These are phyloP conservation scores for Gobio occitaniae DNA, from an alignment of 2,797 vertebrate species.

Conservation along the genomic window DNA sequence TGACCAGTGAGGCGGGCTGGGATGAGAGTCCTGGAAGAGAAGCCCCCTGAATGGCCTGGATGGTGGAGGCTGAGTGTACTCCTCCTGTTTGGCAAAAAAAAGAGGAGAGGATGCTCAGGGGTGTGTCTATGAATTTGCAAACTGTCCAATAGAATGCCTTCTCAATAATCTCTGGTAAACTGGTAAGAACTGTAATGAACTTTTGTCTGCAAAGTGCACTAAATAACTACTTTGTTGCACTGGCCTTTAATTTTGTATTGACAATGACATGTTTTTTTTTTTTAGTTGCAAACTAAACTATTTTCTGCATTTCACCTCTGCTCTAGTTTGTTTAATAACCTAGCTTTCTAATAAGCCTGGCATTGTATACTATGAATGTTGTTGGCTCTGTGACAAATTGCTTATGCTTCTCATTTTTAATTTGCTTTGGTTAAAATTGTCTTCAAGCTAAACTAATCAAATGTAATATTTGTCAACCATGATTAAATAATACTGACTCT, in stretches of 20 bases:
- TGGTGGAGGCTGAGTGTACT: constrained; percentile 89
- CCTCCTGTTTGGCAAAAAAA: constrained; percentile 83
- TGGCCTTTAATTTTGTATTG: background rate
- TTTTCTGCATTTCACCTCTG: background rate
- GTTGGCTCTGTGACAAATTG: background rate
- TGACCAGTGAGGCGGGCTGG: constrained; percentile 88
- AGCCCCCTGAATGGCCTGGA: constrained; percentile 93
- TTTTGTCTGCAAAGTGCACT: background rate
- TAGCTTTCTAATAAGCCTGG: background rate
- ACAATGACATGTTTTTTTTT: background rate
- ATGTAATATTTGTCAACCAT: background rate
- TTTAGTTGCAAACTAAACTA: no score
- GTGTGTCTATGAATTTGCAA: background rate
- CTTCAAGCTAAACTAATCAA: background rate
- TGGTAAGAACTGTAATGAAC: background rate
- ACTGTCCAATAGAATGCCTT: background rate
- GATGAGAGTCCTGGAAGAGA: constrained; percentile 87
- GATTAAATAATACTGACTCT: background rate
- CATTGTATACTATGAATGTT: background rate
- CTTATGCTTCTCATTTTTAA: background rate
- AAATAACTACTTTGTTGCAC: background rate
- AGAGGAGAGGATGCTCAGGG: background rate
- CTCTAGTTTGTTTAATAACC: background rate
- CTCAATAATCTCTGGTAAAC: background rate
- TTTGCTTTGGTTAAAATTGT: background rate